Conservation (phyloP, 2,113 vertebrate species). For the Ochotona princeps region DNA sequence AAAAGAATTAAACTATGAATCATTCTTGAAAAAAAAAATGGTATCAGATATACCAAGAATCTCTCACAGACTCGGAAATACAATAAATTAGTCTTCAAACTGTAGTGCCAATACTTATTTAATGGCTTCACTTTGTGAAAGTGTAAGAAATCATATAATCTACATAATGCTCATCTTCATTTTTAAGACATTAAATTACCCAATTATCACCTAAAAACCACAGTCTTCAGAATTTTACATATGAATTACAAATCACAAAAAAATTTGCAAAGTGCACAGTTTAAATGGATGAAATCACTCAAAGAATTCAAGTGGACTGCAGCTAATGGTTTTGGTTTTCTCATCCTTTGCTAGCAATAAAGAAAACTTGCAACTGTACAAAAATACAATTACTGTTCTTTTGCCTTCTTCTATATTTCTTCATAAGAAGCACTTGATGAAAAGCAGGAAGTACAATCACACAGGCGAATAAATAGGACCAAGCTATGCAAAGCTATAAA, state of each 20-base stretch:
- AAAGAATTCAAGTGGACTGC: not conserved
- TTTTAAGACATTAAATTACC: conserved; percentile 55
- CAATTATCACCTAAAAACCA: conserved; percentile 17
- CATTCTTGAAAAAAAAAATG: conserved; percentile 43
- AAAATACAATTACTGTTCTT: not conserved
- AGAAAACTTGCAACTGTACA: not conserved
- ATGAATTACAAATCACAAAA: conserved; percentile 30
- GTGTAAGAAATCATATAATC: not conserved
- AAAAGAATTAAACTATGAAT: not conserved
- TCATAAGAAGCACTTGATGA: not conserved
- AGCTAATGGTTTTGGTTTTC: not conserved
- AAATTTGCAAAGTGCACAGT: not conserved
- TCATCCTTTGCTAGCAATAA: not conserved
- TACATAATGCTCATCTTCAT: conserved; percentile 38
- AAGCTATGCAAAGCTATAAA: not conserved
- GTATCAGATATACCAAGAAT: not conserved
- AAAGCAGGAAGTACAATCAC: not conserved
- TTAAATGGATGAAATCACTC: not conserved
- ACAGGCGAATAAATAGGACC: not conserved
- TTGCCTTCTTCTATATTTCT: not conserved
- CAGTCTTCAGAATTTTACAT: conserved; percentile 11
- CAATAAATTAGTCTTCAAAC: conserved; percentile 16
- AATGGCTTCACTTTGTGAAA: conserved; percentile 39
- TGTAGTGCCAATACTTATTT: not conserved
- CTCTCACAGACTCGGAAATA: not conserved